Conservation (phyloP, 1,140 invertebrate genomes). For the Alviniconcha marisindica region DNA sequence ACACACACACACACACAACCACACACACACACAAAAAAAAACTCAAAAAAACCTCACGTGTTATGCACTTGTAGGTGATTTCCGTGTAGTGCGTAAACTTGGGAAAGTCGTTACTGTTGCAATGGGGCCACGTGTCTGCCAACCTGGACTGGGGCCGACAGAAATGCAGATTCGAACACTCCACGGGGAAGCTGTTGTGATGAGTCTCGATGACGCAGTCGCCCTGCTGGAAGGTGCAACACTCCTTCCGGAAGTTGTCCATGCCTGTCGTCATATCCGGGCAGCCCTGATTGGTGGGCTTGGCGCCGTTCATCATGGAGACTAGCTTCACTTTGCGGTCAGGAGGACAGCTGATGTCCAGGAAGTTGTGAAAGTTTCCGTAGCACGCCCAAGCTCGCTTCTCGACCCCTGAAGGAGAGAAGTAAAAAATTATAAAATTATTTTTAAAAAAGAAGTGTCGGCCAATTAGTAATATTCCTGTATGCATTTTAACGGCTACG, state of each 20-base stretch:
- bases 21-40: no score
- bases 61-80: not conserved
- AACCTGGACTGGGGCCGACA: slow-evolving; percentile 7
- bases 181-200: slow-evolving; percentile 4
- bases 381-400: slow-evolving; percentile 5
- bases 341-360: slow-evolving; percentile 19
- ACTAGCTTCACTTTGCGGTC: not conserved
- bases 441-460: not conserved
- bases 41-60: no score
- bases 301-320: slow-evolving; percentile 21
- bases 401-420: not conserved
- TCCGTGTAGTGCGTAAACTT: slow-evolving; percentile 19
- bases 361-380: slow-evolving; percentile 26
- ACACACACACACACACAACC: no score
- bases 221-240: not conserved
- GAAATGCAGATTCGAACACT: not conserved
- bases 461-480: no score
- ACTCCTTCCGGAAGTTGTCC: not conserved
- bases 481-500: no score
- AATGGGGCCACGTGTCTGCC: slow-evolving; percentile 6
- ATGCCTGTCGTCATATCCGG: not conserved
- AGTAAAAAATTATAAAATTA: not conserved
- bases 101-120: slow-evolving; percentile 27
- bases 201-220: slow-evolving; percentile 22
- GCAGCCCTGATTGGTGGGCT: not conserved